A percentile compares a stretch with the other conserved stretches of the same genome.
These are phyloP conservation scores for Micropterix aruncella DNA, from an alignment of 2,888 invertebrate species.

Conservation along the genomic window DNA sequence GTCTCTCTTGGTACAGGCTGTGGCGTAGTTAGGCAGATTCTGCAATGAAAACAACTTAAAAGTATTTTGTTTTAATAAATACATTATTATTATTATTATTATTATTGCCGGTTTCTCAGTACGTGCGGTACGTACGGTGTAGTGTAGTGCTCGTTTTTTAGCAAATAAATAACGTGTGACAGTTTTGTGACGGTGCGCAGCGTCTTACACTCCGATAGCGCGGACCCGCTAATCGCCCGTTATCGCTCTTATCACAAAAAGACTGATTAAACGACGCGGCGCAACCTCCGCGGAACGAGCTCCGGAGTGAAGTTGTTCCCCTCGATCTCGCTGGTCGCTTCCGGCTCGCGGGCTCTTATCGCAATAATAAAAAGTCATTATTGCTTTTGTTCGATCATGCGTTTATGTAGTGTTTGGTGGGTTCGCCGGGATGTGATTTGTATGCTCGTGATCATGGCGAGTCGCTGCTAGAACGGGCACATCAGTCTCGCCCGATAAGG, in stretches of 20 bases:
- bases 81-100: too few species aligned
- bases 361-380: too few species aligned
- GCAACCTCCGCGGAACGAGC: background rate
- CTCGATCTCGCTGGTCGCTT: background rate
- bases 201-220: background rate
- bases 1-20: too few species aligned
- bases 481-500: background rate
- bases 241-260: background rate
- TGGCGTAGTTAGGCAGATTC: too few species aligned
- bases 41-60: too few species aligned
- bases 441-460: slow-evolving; percentile 13
- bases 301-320: background rate
- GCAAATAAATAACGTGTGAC: too few species aligned
- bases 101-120: too few species aligned
- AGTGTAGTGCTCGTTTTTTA: too few species aligned
- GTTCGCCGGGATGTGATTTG: slow-evolving; percentile 16
- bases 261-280: background rate
- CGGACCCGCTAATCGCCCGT: background rate
- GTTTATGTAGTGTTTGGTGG: background rate
- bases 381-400: background rate
- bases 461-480: background rate
- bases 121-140: too few species aligned
- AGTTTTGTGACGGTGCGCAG: too few species aligned
- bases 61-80: too few species aligned
- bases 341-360: too few species aligned